Conservation (phyloP, 2,113 vertebrate genomes). For the Alethe diademata region DNA sequence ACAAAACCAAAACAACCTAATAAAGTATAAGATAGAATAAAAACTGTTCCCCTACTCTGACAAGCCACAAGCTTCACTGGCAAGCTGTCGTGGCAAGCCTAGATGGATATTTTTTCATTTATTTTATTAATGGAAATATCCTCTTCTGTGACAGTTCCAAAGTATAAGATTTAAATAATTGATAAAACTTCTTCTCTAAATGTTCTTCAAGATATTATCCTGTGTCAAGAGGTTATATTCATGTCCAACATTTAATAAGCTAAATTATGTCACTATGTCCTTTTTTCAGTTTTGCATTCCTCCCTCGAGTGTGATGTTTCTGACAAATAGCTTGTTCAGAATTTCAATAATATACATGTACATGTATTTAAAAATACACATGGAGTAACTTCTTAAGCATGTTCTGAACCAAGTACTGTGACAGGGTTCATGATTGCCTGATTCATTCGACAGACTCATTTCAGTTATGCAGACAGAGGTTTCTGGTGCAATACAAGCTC, state of each 20-base stretch:
- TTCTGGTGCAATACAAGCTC: background rate
- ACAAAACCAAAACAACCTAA: background rate
- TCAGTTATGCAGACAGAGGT: background rate
- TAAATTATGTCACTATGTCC: background rate
- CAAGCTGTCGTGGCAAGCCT: accelerated
- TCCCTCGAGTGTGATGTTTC: background rate
- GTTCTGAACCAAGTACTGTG: background rate
- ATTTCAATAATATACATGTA: background rate
- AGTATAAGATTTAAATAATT: background rate
- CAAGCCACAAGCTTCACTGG: background rate
- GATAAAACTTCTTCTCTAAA: background rate
- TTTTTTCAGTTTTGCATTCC: background rate
- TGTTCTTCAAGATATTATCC: background rate
- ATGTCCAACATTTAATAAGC: background rate
- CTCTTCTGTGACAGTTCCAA: background rate
- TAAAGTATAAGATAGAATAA: background rate
- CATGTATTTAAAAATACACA: background rate
- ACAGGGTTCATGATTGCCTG: background rate
- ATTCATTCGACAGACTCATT: background rate
- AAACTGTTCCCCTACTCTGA: background rate
- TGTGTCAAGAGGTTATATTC: background rate
- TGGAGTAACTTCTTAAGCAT: background rate
- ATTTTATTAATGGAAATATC: background rate
- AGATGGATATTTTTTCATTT: background rate
- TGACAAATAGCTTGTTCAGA: background rate